Conservation (phyloP, 2,797 vertebrate species). For the Pachyuromys duprasi region DNA sequence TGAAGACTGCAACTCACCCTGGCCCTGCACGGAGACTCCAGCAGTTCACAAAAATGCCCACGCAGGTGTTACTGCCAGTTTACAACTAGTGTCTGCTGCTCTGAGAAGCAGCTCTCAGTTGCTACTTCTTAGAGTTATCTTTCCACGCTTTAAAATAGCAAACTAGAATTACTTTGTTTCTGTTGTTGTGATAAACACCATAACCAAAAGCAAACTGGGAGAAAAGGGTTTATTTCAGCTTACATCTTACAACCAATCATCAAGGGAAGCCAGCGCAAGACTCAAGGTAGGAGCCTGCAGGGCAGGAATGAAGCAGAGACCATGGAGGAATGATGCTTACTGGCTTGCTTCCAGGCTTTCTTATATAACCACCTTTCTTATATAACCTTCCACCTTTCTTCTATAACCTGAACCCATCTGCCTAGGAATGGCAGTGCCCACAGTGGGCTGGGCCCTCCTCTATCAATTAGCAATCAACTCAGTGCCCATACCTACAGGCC, state of each 20-base stretch:
- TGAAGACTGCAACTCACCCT: neutral
- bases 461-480: neutral
- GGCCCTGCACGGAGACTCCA: neutral
- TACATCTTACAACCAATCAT: neutral
- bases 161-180: neutral
- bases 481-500: neutral
- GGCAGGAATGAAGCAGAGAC: neutral
- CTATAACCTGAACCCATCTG: neutral
- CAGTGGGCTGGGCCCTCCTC: neutral
- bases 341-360: neutral
- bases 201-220: neutral
- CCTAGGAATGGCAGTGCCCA: neutral
- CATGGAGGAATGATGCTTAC: neutral
- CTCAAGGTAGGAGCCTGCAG: neutral
- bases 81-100: neutral
- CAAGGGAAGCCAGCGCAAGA: neutral
- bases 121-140: slow-evolving; percentile 3
- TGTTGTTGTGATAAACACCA: neutral
- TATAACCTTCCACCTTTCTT: neutral
- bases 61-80: neutral
- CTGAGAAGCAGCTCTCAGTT: slow-evolving; percentile 7
- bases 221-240: neutral
- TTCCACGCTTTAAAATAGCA: neutral
- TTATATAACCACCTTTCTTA: neutral
- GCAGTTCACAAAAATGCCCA: neutral